Evolutionary conservation across 2,888 invertebrate species (phyloP).

Genomic region (Caenorhabditis plicata): DNA sequence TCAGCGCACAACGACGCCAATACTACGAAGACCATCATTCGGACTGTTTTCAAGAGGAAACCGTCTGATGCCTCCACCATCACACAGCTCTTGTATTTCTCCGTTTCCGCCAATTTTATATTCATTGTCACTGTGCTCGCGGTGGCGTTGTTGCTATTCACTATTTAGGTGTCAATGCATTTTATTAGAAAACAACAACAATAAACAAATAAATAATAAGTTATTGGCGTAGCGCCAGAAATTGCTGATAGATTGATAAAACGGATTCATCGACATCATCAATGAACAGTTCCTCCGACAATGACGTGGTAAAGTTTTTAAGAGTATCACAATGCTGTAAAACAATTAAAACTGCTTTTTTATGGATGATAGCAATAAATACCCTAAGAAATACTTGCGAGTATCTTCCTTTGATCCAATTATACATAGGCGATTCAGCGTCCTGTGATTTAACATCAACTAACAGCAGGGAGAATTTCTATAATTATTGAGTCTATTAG

Average conservation of each 20-base stretch:
- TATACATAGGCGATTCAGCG: constrained; percentile 91
- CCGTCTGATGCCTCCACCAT: too few species aligned
- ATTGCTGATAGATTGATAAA: constrained; percentile 93
- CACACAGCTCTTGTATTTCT: too few species aligned
- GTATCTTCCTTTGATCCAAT: constrained; percentile 88
- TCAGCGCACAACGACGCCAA: too few species aligned
- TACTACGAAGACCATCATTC: too few species aligned
- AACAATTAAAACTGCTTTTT: not conserved
- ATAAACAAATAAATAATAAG: too few species aligned
- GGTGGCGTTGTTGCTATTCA: too few species aligned
- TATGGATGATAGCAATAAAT: constrained; percentile 1
- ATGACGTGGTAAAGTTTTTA: constrained; percentile 89
- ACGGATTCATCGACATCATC: constrained; percentile 92
- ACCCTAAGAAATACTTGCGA: constrained; percentile 83
- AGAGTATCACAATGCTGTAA: constrained; percentile 95
- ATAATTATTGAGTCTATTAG: not conserved
- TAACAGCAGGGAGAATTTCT: constrained; percentile 16
- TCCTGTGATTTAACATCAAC: constrained; percentile 81
- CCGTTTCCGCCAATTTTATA: too few species aligned
- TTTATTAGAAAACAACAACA: too few species aligned
- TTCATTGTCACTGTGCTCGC: too few species aligned
- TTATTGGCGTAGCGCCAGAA: constrained; percentile 76
- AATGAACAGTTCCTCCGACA: constrained; percentile 92
- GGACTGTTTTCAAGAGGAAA: too few species aligned
- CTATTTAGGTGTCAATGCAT: too few species aligned